Percentiles rank a stretch among this genome's conserved stretches.
phyloP scores from a whole-genome alignment of 2,797 vertebrate genomes.

The Sebastes matsubarae region DNA sequence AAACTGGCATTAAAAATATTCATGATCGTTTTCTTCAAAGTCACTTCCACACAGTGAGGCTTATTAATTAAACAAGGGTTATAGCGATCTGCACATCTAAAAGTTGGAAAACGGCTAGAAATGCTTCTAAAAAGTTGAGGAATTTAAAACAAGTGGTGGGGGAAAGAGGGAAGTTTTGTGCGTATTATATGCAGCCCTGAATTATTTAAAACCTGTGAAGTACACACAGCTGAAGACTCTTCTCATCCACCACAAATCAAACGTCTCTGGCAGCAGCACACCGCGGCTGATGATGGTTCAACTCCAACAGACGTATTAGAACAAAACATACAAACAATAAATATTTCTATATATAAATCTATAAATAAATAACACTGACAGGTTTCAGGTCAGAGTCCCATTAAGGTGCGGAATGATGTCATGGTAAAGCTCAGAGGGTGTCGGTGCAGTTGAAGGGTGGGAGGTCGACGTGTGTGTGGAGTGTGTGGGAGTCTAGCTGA shows the following conservation, averaged over 20 bases:
- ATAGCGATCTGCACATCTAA: not conserved
- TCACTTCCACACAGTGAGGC: too few relatives aligned
- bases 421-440: not conserved
- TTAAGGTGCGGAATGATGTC: slow-evolving; percentile 36
- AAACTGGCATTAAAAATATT: not conserved
- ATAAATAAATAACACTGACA: slow-evolving; percentile 50
- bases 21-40: not conserved
- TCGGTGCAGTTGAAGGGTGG: not conserved
- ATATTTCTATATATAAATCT: slow-evolving; percentile 23
- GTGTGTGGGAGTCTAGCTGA: slow-evolving; percentile 70
- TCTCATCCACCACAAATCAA: too few relatives aligned
- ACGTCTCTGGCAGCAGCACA: not conserved
- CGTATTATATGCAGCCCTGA: not conserved
- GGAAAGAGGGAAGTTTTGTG: not conserved
- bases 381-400: slow-evolving; percentile 21
- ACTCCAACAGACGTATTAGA: not conserved
- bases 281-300: not conserved
- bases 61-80: too few relatives aligned
- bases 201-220: not conserved
- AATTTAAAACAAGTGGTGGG: not conserved
- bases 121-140: not conserved
- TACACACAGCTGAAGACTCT: not conserved
- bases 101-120: not conserved
- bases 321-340: not conserved
- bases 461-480: not conserved